Evolutionary conservation across 2,797 vertebrate genomes (phyloP), one percentile per base, ranked within the genome.

Genomic region (Orestias chungarensis): DNA sequence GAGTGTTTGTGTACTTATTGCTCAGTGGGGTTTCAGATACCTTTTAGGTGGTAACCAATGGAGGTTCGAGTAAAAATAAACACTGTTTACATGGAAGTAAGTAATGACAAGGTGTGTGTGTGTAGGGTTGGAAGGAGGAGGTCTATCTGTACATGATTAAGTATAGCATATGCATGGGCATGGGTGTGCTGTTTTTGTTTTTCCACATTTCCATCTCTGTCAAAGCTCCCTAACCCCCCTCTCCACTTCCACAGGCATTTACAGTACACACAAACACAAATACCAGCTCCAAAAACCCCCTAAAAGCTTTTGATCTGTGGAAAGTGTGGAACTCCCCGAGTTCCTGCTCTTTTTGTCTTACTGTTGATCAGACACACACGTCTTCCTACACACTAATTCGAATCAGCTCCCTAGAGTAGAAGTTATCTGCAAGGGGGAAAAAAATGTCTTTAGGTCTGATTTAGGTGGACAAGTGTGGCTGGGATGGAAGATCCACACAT

Each of bases 251-350:
- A 44, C 57, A 57, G 47, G 69, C 71, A 75, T 76, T 18, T 31
- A 43, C 42, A 40, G 64, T 50, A 72, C 25, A 62, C 76, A 84
- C 68, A 79, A 71, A 74, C 75, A 83, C 76, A 82, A 68, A 83
- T 71, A 88, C 83, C 70, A 81, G 84, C 84, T 81, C 82, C 81
- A 81, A 91, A 62, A 91, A 92, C 92, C 88, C 90, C 89, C 84
- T 88, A 75, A 87, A 90, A 90, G 89, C 88, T 89, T 90, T 91
- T 92, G 87, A 89, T 90, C 89, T 76, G 79, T 76, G 80, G 82
- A 86, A 70, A 90, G 89, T 74, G 76, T 76, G 86, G 83, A 86
- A 82, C 86, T 86, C 83, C 85, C 82, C 79, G 65, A 68, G 79
- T 23, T 71, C 20, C 43, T 25, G 66, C 74, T 27, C 70, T 65